These are phyloP conservation scores for Eurypyga helias DNA, from an alignment of 2,113 vertebrate genomes.

Conservation along the genomic window DNA sequence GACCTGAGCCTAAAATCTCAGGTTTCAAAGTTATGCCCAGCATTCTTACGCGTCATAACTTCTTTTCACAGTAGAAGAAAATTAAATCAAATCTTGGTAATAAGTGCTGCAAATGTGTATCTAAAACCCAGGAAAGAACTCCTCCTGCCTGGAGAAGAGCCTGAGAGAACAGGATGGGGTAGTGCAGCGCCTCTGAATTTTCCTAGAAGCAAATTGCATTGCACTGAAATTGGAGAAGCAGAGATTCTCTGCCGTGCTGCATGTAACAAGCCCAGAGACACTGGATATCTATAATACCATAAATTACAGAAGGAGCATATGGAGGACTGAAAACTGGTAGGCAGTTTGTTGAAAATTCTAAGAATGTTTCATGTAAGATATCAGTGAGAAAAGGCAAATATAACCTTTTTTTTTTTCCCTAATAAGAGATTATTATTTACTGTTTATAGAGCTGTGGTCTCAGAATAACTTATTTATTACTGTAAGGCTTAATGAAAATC, in stretches of 20 bases:
- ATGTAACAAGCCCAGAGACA: not conserved
- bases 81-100: not conserved
- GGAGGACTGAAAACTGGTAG: not conserved
- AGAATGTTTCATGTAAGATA: not conserved
- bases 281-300: not conserved
- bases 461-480: not conserved
- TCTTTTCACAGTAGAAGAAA: not conserved
- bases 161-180: not conserved
- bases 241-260: not conserved
- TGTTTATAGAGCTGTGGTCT: not conserved
- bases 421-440: not conserved
- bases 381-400: not conserved
- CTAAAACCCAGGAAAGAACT: not conserved
- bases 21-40: not conserved
- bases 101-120: not conserved
- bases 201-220: slow-evolving; percentile 5
- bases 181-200: not conserved
- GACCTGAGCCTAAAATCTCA: not conserved
- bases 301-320: not conserved
- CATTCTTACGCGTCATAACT: not conserved
- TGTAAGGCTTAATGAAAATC: slow-evolving; percentile 6
- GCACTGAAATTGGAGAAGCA: slow-evolving; percentile 18
- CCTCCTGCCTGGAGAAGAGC: not conserved
- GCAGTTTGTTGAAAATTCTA: not conserved
- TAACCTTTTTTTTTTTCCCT: not conserved